phyloP scores from a whole-genome alignment of 2,797 vertebrate genomes.

The Stomatorhinus walkeri region DNA sequence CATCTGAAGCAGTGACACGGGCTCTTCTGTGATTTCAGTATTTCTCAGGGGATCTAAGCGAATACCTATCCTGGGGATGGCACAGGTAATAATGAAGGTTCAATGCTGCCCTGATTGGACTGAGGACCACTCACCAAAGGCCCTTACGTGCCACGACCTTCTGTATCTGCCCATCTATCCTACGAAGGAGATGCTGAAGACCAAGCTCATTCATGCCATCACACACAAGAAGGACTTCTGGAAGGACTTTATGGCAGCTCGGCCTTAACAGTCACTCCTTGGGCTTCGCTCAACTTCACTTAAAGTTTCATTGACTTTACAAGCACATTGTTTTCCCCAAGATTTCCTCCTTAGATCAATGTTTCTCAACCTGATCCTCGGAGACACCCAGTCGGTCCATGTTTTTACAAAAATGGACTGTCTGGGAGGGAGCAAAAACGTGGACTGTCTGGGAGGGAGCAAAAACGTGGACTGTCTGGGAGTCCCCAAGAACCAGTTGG shows the following conservation, averaged over 20 bases:
- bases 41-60: conserved; percentile 68
- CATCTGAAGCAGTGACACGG: background rate
- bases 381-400: background rate
- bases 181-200: conserved; percentile 45
- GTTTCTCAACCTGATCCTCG: background rate
- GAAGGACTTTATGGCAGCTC: background rate
- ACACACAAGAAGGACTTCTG: conserved; percentile 56
- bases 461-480: background rate
- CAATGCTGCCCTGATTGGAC: conserved; percentile 32
- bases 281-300: background rate
- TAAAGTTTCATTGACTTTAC: background rate
- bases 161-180: conserved; percentile 59
- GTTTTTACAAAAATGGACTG: background rate
- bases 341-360: background rate
- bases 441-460: too few species aligned
- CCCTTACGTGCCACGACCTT: conserved; percentile 52
- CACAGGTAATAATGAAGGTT: conserved; percentile 53
- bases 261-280: background rate
- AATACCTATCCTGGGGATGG: conserved; percentile 53
- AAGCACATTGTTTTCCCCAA: background rate
- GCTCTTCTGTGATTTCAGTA: conserved; percentile 43
- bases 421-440: background rate
- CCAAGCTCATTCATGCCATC: conserved; percentile 59
- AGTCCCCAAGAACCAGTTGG: background rate
- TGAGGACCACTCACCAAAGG: conserved; percentile 57